Evolutionary conservation across 1,140 invertebrate genomes (phyloP).

Genomic region (Parapsyche elsis): DNA sequence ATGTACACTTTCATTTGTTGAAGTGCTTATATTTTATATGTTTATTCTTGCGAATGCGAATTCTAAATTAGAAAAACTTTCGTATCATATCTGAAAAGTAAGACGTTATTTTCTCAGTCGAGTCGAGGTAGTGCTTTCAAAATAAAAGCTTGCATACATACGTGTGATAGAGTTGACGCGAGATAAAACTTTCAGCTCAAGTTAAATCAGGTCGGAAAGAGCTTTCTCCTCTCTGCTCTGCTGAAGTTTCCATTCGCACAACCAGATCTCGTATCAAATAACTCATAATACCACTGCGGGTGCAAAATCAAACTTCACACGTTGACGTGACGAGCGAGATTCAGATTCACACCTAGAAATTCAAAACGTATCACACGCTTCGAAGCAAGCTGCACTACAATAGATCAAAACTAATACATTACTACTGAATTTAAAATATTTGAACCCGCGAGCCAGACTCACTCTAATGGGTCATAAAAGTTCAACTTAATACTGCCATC

Average conservation of each 20-base stretch:
- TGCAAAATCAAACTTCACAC: neutral
- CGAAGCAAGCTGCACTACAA: neutral
- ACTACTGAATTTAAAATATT: neutral
- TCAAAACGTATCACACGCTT: neutral
- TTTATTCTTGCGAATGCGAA: too few relatives aligned
- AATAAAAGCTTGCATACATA: neutral
- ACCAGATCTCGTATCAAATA: neutral
- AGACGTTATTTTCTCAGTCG: too few relatives aligned
- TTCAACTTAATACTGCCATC: slow-evolving; percentile 14
- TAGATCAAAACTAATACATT: neutral
- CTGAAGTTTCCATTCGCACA: neutral
- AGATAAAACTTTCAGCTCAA: too few relatives aligned
- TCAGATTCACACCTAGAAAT: neutral
- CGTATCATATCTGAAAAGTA: too few relatives aligned
- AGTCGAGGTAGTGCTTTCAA: neutral
- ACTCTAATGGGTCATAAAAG: slow-evolving; percentile 27
- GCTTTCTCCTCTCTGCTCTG: neutral
- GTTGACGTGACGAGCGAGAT: neutral
- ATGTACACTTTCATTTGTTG: too few relatives aligned
- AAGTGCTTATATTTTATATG: too few relatives aligned
- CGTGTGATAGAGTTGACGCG: neutral
- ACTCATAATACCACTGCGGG: neutral
- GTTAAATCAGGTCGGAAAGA: neutral
- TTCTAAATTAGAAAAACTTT: too few relatives aligned
- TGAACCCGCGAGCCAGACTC: neutral